phyloP scores from a whole-genome alignment of 2,888 invertebrate genomes.

The Schrankia costaestrigalis region DNA sequence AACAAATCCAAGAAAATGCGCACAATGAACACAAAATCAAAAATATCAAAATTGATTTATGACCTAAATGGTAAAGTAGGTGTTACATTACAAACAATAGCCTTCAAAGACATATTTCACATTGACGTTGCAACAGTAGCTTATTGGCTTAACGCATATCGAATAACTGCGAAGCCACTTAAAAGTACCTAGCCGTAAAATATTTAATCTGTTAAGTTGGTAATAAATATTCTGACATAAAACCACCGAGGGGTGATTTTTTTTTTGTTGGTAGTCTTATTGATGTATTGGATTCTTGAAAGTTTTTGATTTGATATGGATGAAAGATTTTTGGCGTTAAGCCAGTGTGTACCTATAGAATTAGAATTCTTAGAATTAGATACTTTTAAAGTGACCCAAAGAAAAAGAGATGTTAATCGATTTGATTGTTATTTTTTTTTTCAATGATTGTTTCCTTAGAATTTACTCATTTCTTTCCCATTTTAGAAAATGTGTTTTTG shows the following conservation, averaged over 20 bases:
- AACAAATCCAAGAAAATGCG: conserved; percentile 7
- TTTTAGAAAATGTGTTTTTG: no score
- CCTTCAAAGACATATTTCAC: conserved; percentile 27
- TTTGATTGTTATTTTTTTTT: no score
- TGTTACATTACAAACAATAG: conserved; percentile 36
- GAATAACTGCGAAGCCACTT: conserved; percentile 33
- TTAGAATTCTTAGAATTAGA: no score
- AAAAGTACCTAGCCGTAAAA: conserved; percentile 32
- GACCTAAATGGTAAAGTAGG: conserved; percentile 21
- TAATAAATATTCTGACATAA: conserved; percentile 32
- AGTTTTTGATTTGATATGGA: no score
- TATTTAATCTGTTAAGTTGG: conserved; percentile 38
- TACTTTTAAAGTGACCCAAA: no score
- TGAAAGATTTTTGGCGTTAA: no score
- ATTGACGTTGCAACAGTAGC: conserved; percentile 33
- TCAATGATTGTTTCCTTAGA: no score
- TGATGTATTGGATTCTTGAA: conserved; percentile 4
- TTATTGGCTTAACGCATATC: conserved; percentile 34
- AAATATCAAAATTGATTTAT: conserved; percentile 36
- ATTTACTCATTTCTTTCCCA: no score
- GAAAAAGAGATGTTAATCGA: no score
- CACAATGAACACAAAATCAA: conserved; percentile 21
- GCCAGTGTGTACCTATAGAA: no score
- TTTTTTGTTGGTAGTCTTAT: conserved; percentile 3
- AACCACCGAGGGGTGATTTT: conserved; percentile 20